A percentile compares a stretch with the other conserved stretches of the same genome.
Conservation (phyloP, 2,113 vertebrate genomes). For the Monopterus albus region DNA sequence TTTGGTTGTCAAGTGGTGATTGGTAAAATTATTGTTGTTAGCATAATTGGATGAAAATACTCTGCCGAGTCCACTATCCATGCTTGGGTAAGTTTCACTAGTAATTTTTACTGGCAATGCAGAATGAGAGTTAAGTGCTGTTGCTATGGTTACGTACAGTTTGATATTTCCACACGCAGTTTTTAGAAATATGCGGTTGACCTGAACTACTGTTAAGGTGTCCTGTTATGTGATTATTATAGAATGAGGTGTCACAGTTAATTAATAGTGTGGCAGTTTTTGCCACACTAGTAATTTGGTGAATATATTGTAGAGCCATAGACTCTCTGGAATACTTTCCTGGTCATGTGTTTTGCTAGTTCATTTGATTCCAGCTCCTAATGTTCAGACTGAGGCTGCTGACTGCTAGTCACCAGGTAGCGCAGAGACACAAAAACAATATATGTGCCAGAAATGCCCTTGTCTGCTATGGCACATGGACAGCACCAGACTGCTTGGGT, state of each 20-base stretch:
- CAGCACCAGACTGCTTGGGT: constrained; percentile 36
- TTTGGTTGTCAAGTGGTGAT: neutral
- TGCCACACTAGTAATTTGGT: neutral
- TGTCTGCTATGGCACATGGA: constrained; percentile 45
- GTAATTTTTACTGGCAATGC: neutral
- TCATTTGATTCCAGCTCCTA: constrained; percentile 43
- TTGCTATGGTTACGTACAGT: constrained; percentile 18
- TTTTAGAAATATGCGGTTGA: neutral
- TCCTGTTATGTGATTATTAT: too few relatives aligned
- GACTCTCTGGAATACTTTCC: neutral
- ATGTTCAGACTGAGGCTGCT: constrained; percentile 29
- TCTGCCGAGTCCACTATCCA: neutral
- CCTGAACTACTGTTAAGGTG: too few relatives aligned
- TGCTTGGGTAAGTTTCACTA: neutral
- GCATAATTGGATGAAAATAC: neutral
- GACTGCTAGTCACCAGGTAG: constrained; percentile 55
- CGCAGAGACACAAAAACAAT: constrained; percentile 21
- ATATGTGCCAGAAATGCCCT: constrained; percentile 43
- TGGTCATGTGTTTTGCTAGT: constrained; percentile 23
- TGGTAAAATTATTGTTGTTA: neutral
- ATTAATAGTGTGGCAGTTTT: neutral
- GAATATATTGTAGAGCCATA: constrained; percentile 17
- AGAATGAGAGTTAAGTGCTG: neutral
- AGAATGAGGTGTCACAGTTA: neutral
- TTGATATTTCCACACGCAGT: neutral